Base-by-base conservation (phyloP, 2,888 invertebrate species). In the Cremastinae sp. region DNA sequence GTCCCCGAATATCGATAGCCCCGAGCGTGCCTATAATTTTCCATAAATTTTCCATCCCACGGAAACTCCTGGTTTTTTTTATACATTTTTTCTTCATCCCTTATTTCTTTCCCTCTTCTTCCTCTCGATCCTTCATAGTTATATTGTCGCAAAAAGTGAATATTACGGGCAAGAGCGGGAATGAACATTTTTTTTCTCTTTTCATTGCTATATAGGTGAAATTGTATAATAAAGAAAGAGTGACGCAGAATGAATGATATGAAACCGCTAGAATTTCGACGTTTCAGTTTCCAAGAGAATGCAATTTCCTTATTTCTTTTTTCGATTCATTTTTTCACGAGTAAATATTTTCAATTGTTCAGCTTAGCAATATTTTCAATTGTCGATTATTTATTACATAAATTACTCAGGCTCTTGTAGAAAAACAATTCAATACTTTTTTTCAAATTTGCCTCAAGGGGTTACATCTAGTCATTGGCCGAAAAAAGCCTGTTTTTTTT, bases 31-130 rank as follows among this genome's bases (percentile, higher is more conserved):
- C 75, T 71, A 71, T 75, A 75, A 75, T 75, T 75, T 66, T 71
- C 66, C 71, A 75, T 75, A 75, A 75, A 75, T 66, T 71, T 75
- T 75, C 61, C 56, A 75, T 75, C 61, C 16, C 65, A 62, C 55
- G 43, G 41, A 65, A 74, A 45, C 58, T 53, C 45, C 14, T 20
- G 5, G 55, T 12, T 37, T 47, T 12, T 14, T 43, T 28, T 55
- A 22, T 12, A 20, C 28, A 58, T 7, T 62, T 16, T 58, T 51
- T 47, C 35, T 1, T 35, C 10, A 14, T 49, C 35, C 4, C 16
- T 39, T 10, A n/a, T 20, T 12, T 7, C 56, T n/a, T 22, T 12
- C 10, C 18, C 12, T 28, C 7, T 8, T 20, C 58, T 43, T 9
- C 2, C 12, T 16, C 37, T 20, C 18, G 22, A 9, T 0, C 20